These are phyloP conservation scores for Ectobius pallidus DNA, from an alignment of 2,888 invertebrate species.

Conservation along the genomic window DNA sequence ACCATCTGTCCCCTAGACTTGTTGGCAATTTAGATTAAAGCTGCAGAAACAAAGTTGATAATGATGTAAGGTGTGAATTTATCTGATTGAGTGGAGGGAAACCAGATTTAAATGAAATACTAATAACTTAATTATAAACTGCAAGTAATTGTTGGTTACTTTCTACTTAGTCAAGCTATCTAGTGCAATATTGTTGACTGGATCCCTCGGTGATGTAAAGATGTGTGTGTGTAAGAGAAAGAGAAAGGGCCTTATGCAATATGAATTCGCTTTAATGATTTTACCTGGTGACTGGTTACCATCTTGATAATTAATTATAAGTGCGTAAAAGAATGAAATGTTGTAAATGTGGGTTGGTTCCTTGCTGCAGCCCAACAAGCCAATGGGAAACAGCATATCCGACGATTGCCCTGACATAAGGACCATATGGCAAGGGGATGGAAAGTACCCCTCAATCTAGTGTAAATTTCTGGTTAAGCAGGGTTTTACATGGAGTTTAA, in stretches of 20 bases:
- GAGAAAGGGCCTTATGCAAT: constrained; percentile 43
- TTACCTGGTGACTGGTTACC: constrained; percentile 40
- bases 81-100: constrained; percentile 18
- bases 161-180: constrained; percentile 39
- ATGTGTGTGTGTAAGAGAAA: constrained; percentile 13
- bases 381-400: constrained; percentile 23
- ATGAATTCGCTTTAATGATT: constrained; percentile 39
- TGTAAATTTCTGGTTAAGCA: constrained; percentile 41
- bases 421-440: constrained; percentile 35
- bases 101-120: too few species aligned
- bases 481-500: constrained; percentile 40
- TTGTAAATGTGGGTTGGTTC: constrained; percentile 22
- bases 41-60: constrained; percentile 1
- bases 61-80: constrained; percentile 13
- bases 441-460: constrained; percentile 39
- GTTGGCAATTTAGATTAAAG: constrained; percentile 31
- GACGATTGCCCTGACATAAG: constrained; percentile 29
- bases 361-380: constrained; percentile 32
- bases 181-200: constrained; percentile 42
- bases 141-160: constrained; percentile 30
- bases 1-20: constrained; percentile 30
- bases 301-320: constrained; percentile 28
- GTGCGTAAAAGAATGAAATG: constrained; percentile 6
- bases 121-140: too few species aligned
- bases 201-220: constrained; percentile 28